Evolutionary conservation across 2,797 vertebrate species (phyloP).

Genomic region (Apogon hyalosoma): DNA sequence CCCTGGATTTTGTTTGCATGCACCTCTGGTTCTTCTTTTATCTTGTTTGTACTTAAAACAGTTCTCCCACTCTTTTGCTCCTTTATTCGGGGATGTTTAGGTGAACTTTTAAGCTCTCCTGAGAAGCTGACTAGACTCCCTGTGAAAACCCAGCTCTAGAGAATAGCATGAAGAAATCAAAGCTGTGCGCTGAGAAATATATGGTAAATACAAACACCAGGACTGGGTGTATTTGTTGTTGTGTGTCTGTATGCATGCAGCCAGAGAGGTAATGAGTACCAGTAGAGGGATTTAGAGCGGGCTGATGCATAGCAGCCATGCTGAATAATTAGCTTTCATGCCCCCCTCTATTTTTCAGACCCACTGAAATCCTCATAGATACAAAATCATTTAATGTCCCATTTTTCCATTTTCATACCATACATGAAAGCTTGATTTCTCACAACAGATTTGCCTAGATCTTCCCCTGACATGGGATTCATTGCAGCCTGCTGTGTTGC

Average conservation of each 20-base stretch:
- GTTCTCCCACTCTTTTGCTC: slow-evolving; percentile 42
- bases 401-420: slow-evolving; percentile 29
- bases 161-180: slow-evolving; percentile 56
- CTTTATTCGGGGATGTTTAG: slow-evolving; percentile 64
- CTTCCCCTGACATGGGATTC: slow-evolving; percentile 52
- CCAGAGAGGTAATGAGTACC: slow-evolving; percentile 52
- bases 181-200: slow-evolving; percentile 34
- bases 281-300: slow-evolving; percentile 55
- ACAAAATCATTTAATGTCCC: slow-evolving; percentile 27
- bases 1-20: slow-evolving; percentile 38
- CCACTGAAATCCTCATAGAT: slow-evolving; percentile 37
- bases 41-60: slow-evolving; percentile 53
- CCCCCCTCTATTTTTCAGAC: slow-evolving; percentile 39
- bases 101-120: slow-evolving; percentile 61
- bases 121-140: slow-evolving; percentile 43
- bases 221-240: slow-evolving; percentile 13
- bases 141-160: slow-evolving; percentile 49
- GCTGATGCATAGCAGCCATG: slow-evolving; percentile 33
- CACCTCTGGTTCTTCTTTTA: slow-evolving; percentile 41
- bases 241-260: slow-evolving; percentile 41
- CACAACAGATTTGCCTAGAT: slow-evolving; percentile 39
- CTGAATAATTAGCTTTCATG: slow-evolving; percentile 49
- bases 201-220: slow-evolving; percentile 51
- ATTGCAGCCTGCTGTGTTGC: slow-evolving; percentile 39
- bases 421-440: slow-evolving; percentile 35